Conservation (phyloP, 1,140 invertebrate species). For the Globodera rostochiensis region DNA sequence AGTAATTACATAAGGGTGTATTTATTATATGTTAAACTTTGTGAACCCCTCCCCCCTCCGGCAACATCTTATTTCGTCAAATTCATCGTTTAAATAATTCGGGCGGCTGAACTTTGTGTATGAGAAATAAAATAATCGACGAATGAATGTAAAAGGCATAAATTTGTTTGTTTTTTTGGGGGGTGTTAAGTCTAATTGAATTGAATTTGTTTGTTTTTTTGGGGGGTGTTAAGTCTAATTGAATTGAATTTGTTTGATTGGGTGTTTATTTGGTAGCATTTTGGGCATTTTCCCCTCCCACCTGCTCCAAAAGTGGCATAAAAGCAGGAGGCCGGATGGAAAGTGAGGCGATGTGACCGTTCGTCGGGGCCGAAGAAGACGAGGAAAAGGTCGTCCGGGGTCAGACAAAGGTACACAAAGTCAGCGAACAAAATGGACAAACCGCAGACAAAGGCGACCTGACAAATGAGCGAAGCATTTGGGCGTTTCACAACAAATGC, state of each 20-base stretch:
- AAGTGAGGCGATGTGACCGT: constrained; percentile 27
- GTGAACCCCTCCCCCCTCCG: too few relatives aligned
- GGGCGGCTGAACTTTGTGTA: too few relatives aligned
- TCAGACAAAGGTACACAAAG: constrained; percentile 37
- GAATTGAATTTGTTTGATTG: too few relatives aligned
- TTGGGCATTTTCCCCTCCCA: constrained; percentile 7
- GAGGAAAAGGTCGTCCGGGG: constrained; percentile 35
- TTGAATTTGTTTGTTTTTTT: not conserved
- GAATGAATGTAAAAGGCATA: not conserved
- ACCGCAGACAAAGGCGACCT: constrained; percentile 38
- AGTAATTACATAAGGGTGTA: too few relatives aligned
- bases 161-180: not conserved
- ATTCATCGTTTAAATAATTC: too few relatives aligned
- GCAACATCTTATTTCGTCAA: too few relatives aligned
- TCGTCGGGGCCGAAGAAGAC: constrained; percentile 41
- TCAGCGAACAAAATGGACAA: constrained; percentile 39
- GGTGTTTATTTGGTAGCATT: not conserved
- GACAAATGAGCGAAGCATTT: not conserved
- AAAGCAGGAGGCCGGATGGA: constrained; percentile 43
- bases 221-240: not conserved
- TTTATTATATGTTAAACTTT: too few relatives aligned
- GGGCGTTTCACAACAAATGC: not conserved
- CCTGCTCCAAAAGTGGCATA: constrained; percentile 44
- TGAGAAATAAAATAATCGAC: too few relatives aligned
- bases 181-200: not conserved